phyloP scores from a whole-genome alignment of 23 tunicate species.

The Trididemnum miniatum region DNA sequence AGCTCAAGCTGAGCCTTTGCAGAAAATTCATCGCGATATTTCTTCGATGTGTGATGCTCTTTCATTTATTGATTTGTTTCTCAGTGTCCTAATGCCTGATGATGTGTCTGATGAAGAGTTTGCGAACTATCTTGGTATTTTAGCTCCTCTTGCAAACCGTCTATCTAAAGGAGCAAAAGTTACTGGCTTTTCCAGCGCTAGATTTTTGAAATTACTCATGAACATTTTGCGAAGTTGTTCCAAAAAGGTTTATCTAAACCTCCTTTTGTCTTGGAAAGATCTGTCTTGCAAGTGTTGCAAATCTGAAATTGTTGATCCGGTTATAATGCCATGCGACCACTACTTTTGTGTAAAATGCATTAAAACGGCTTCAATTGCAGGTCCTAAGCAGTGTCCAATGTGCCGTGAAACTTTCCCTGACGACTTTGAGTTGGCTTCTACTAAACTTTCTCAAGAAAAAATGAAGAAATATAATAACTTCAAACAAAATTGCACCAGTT shows the following conservation, averaged over 20 bases:
- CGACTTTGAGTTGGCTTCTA: conserved; percentile 17
- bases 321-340: conserved; percentile 56
- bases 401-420: conserved; percentile 46
- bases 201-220: conserved; percentile 44
- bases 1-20: background rate
- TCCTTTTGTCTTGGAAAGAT: conserved; percentile 42
- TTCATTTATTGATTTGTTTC: conserved; percentile 53
- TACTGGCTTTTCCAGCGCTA: conserved; percentile 21
- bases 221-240: conserved; percentile 42
- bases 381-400: conserved; percentile 25
- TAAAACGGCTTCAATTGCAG: background rate
- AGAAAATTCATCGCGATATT: background rate
- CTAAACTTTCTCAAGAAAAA: conserved; percentile 25
- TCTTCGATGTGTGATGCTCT: conserved; percentile 27
- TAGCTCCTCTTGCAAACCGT: conserved; percentile 38
- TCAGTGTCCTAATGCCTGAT: conserved; percentile 51
- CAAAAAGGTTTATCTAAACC: conserved; percentile 18
- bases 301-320: conserved; percentile 36
- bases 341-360: conserved; percentile 43
- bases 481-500: conserved; percentile 49
- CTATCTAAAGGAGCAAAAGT: conserved; percentile 49
- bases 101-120: background rate
- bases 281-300: conserved; percentile 44
- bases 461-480: conserved; percentile 8
- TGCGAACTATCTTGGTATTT: conserved; percentile 33